Evolutionary conservation across 2,888 invertebrate genomes (phyloP), one percentile per base, ranked within the genome.

Genomic region (Agriopis marginaria): DNA sequence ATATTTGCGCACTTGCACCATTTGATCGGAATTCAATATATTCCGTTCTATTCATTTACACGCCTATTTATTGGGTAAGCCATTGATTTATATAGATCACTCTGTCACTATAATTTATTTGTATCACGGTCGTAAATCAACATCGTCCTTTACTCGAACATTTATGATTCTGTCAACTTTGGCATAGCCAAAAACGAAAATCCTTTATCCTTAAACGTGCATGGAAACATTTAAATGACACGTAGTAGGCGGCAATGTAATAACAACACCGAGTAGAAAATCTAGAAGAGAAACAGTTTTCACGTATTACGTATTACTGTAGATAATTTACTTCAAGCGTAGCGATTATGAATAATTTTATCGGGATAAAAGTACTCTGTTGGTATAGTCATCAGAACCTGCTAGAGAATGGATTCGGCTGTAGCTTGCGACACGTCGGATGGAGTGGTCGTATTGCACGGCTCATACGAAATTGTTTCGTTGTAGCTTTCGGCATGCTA

Each of bases 141-240:
- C 39, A 11, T 51, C 68, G 70, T 73, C 65, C 68, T 70, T 65
- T 62, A 76, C 63, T 66, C 53, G 51, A 59, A 75, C 74, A 63
- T 80, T 82, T 76, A 82, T 73, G 76, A 77, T 65, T 56, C 56
- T 72, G 68, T 79, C 72, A 70, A 70, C 69, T 74, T 75, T 45
- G 68, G 70, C 71, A 71, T 74, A 68, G 68, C 80, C 82, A 77
- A 77, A 78, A 77, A 72, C 23, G 75, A 72, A 73, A 73, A 68
- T 64, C 71, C 68, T 72, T 63, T 56, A 54, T 70, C 79, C 79
- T 72, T 76, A 82, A 81, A 73, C 64, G 77, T 73, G 69, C 75
- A 71, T 63, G 75, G 76, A 65, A 77, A 67, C 74, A 70, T 71
- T 64, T 60, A 70, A 76, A 76, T 66, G 56, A 72, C 66, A 68